phyloP scores from a whole-genome alignment of 2,113 vertebrate genomes.

The Cyphomyrus plagiostoma region DNA sequence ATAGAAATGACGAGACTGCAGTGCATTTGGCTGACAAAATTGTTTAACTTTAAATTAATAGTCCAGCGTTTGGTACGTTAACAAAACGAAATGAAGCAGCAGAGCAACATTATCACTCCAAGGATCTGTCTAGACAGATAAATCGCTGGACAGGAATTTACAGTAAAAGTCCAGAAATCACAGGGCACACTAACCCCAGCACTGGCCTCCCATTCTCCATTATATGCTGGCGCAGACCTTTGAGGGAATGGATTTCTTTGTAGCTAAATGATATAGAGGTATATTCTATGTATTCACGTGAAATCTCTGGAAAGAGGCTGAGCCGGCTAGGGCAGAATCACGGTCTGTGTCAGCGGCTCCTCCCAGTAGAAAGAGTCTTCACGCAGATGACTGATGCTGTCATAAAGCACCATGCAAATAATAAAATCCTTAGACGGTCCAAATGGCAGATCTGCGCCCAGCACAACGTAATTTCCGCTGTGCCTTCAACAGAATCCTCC shows the following conservation, averaged over 20 bases:
- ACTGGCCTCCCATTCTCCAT: not conserved
- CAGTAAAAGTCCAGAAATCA: not conserved
- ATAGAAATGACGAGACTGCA: not conserved
- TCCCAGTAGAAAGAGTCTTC: constrained; percentile 6
- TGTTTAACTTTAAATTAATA: not conserved
- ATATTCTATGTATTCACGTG: not conserved
- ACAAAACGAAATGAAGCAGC: not conserved
- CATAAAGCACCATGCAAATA: constrained; percentile 49
- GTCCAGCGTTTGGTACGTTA: not conserved
- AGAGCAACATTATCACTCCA: not conserved
- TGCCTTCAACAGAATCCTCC: not conserved
- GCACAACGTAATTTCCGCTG: not conserved
- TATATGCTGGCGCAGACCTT: not conserved
- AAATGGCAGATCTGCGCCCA: not conserved
- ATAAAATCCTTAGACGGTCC: not conserved
- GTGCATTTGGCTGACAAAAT: not conserved
- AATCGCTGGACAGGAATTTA: not conserved
- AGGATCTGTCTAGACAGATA: not conserved
- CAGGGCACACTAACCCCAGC: not conserved
- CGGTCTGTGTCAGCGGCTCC: not conserved
- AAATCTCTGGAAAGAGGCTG: not conserved
- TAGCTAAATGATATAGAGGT: not conserved
- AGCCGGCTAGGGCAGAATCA: not conserved
- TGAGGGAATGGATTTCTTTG: not conserved
- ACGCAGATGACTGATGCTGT: constrained; percentile 40